Evolutionary conservation across 2,888 invertebrate genomes (phyloP).

Genomic region (Pomacea canaliculata): DNA sequence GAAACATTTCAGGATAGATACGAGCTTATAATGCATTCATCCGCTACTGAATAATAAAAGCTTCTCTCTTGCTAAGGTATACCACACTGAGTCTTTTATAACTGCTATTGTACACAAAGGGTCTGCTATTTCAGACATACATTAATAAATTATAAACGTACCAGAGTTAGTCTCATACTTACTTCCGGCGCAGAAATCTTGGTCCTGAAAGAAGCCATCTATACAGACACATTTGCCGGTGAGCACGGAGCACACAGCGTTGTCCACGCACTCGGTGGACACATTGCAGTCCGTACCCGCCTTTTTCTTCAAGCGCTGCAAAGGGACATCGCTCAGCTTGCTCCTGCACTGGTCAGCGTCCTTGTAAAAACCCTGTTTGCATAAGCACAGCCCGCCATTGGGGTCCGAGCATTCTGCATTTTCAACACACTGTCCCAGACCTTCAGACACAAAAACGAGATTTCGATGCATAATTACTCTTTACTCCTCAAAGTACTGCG

Average conservation of each 20-base stretch:
- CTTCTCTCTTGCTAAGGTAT: too few relatives aligned
- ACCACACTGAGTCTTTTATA: too few relatives aligned
- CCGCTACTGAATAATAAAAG: too few relatives aligned
- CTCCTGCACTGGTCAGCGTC: slow-evolving; percentile 21
- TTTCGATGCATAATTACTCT: too few relatives aligned
- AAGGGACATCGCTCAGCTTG: too few relatives aligned
- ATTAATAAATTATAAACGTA: too few relatives aligned
- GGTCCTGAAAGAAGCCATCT: slow-evolving; percentile 24
- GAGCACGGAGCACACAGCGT: slow-evolving; percentile 24
- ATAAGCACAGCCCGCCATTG: slow-evolving; percentile 27
- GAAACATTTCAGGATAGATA: too few relatives aligned
- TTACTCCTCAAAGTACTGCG: too few relatives aligned
- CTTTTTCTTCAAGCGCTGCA: slow-evolving; percentile 16
- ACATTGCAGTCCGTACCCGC: slow-evolving; percentile 9
- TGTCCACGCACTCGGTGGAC: slow-evolving; percentile 21
- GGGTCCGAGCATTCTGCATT: slow-evolving; percentile 20
- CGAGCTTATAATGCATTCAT: too few relatives aligned
- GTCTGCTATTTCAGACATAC: too few relatives aligned
- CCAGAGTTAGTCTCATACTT: slow-evolving; percentile 6
- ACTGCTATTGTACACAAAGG: too few relatives aligned
- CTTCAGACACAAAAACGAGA: background rate
- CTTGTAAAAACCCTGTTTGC: slow-evolving; percentile 23
- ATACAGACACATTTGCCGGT: slow-evolving; percentile 14
- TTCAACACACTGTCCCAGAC: slow-evolving; percentile 20
- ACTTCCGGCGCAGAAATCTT: slow-evolving; percentile 30